A percentile compares a stretch with the other conserved stretches of the same genome.
Evolutionary conservation across 2,888 invertebrate genomes (phyloP).

Genomic region (Conchocele bisecta): DNA sequence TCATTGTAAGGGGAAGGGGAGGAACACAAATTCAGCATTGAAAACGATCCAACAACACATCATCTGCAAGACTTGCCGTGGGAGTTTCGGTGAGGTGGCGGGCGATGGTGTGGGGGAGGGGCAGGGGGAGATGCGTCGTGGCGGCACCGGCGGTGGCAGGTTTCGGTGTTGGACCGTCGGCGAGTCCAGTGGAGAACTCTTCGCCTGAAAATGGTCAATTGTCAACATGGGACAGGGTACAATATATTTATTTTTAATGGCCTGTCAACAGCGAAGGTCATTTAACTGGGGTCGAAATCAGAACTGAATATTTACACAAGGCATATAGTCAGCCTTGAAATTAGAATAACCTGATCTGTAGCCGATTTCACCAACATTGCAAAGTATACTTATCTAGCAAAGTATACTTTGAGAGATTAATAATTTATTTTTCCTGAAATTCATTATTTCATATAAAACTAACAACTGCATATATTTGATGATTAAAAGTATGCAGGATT

Average conservation of each 20-base stretch:
- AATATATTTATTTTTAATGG: neutral
- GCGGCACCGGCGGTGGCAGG: constrained; percentile 87
- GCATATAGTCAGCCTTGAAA: no score
- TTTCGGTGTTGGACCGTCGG: constrained; percentile 83
- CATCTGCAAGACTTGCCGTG: constrained; percentile 64
- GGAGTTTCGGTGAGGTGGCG: constrained; percentile 78
- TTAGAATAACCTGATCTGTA: no score
- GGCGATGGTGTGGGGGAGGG: constrained; percentile 81
- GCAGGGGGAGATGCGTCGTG: constrained; percentile 83
- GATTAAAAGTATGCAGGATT: no score
- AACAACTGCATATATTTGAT: no score
- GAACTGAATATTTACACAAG: no score
- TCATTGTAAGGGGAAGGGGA: neutral
- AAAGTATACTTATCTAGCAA: no score
- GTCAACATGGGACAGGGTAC: neutral
- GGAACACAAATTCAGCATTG: neutral
- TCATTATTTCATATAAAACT: no score
- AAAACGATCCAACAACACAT: neutral
- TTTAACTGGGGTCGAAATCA: no score
- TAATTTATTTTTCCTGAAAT: no score
- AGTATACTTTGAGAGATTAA: no score
- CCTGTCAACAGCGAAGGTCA: no score
- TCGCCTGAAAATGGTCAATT: constrained; percentile 46
- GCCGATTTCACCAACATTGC: no score
- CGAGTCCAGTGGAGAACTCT: constrained; percentile 86